Evolutionary conservation across 1,140 invertebrate genomes (phyloP), one percentile per base, ranked within the genome.

Genomic region (Brachionus koreanus): DNA sequence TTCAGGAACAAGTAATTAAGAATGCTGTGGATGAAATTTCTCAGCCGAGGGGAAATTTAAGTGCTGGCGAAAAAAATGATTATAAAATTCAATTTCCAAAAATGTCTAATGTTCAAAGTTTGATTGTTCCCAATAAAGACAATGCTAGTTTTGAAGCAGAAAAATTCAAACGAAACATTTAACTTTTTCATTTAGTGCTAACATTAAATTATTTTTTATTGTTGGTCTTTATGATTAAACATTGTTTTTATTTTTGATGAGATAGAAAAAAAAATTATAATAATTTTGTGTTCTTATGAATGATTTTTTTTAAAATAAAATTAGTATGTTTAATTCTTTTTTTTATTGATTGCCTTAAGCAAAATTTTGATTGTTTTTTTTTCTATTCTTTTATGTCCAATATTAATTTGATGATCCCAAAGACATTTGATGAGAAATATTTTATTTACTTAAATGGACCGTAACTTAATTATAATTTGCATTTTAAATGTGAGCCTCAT

Each of bases 91-190:
- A 10, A 29, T 9, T 4, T 10, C 10, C n/a, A 23, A 46, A 74
- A 43, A 43, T 46, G 25, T 46, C 69, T 19, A 74, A 74, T 46
- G 23, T 74, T 46, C 42, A 43, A 46, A 74, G 25, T 39, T 29
- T 74, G n/a, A 74, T 74, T 25, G 12, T 49, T 19, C 69, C 69
- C 19, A 74, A 74, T 74, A 39, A 74, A 46, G 39, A 12, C 13
- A 46, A 23, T 9, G 43, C 12, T 3, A 39, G n/a, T 69, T 69
- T 69, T 39, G 65, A 69, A 43, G 37, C n/a, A 43, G 69, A 74
- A 43, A 74, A 74, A 74, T 19, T 46, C 23, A 74, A 74, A 19
- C 43, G 69, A 46, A 74, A 74, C 29, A 46, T 74, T 74, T 74
- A 74, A 46, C 7, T 72, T 72, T 16, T 72, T 42, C 10, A 33